A percentile compares a stretch with the other conserved stretches of the same genome.
These are phyloP conservation scores for Dryobota labecula DNA, from an alignment of 2,888 invertebrate species.

Conservation along the genomic window DNA sequence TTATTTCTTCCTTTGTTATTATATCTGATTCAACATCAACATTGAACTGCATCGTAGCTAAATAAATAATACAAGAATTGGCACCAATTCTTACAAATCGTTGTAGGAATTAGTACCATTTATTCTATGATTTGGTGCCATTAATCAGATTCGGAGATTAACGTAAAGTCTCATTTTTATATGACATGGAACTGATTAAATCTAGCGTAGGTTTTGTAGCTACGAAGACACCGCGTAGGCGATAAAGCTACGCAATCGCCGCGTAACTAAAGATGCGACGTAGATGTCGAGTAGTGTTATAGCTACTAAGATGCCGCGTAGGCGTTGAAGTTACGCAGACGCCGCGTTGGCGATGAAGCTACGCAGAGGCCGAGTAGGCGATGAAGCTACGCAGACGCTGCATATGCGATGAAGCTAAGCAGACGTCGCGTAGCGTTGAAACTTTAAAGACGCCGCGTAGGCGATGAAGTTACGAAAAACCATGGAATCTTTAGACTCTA, in stretches of 20 bases:
- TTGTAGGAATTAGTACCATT: background rate
- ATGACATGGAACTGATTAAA: background rate
- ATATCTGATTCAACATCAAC: background rate
- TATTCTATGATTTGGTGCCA: background rate
- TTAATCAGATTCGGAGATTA: background rate
- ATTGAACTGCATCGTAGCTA: background rate
- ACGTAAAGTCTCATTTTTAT: background rate
- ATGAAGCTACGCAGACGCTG: background rate
- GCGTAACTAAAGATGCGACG: too few species aligned
- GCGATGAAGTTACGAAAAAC: background rate
- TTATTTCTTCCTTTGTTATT: background rate
- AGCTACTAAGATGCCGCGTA: background rate
- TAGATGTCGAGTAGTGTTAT: too few species aligned
- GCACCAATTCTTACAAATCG: background rate
- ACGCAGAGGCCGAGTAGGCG: background rate
- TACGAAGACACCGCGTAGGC: background rate
- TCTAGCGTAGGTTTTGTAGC: background rate
- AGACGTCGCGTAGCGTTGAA: background rate
- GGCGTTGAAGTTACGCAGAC: background rate
- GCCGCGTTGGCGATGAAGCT: background rate
- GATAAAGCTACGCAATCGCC: background rate
- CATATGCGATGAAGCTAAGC: background rate
- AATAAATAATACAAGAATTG: background rate
- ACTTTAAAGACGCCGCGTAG: background rate
- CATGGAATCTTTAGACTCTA: too few species aligned